Evolutionary conservation across 2,113 vertebrate genomes (phyloP).

Genomic region (Laterallus jamaicensis): DNA sequence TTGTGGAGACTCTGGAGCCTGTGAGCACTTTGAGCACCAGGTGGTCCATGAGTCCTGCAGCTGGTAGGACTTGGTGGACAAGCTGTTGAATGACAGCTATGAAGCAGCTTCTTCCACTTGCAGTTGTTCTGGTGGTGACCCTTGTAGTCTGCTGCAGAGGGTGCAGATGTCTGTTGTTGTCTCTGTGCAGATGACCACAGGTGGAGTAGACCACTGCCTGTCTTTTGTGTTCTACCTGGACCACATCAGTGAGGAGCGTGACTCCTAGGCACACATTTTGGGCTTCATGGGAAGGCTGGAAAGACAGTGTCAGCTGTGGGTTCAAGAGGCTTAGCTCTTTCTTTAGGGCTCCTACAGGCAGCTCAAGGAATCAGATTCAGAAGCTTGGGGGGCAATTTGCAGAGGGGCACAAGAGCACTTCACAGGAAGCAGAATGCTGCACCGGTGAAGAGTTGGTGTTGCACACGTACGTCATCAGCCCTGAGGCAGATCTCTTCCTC

Average conservation of each 20-base stretch:
- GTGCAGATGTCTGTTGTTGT: background rate
- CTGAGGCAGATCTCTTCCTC: background rate
- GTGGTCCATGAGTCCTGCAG: background rate
- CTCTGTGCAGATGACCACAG: background rate
- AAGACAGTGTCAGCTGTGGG: background rate
- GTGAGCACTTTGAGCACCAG: background rate
- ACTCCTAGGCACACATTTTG: rapidly evolving
- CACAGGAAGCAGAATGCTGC: background rate
- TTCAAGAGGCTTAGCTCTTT: background rate
- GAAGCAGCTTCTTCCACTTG: background rate
- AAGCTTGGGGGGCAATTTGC: background rate
- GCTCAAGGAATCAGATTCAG: background rate
- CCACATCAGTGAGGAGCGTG: background rate
- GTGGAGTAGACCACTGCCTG: background rate
- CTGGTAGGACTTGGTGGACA: background rate
- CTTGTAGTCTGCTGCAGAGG: background rate
- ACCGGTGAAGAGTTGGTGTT: background rate
- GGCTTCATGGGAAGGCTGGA: background rate
- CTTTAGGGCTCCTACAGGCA: background rate
- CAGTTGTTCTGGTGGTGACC: background rate
- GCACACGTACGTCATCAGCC: background rate
- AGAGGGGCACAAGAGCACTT: background rate
- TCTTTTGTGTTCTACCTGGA: background rate
- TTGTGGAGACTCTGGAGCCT: background rate
- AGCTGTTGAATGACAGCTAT: background rate